phyloP scores from a whole-genome alignment of 2,888 invertebrate genomes.

The Eretmocerus hayati region DNA sequence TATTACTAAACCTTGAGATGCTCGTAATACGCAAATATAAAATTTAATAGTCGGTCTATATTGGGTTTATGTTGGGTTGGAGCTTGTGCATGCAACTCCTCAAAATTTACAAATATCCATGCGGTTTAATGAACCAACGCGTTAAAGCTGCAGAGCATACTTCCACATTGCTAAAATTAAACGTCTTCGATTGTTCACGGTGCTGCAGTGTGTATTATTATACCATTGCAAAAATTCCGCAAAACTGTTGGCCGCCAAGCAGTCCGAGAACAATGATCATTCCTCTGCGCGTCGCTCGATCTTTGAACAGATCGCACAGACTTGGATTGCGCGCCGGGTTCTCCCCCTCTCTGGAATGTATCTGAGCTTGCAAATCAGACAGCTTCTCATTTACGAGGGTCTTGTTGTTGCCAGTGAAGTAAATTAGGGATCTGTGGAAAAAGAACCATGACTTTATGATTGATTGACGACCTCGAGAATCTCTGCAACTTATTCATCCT shows the following conservation, averaged over 20 bases:
- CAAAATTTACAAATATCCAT: no score
- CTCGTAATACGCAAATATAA: no score
- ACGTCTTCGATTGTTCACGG: background rate
- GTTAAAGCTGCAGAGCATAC: no score
- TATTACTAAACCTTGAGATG: no score
- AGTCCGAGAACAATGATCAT: constrained; percentile 42
- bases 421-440: constrained; percentile 38
- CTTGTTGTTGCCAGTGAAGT: constrained; percentile 35
- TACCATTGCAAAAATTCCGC: constrained; percentile 47
- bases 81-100: no score
- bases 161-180: no score
- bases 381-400: constrained; percentile 33
- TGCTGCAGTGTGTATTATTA: constrained; percentile 15
- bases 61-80: no score
- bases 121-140: no score
- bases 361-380: constrained; percentile 28
- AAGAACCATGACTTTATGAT: no score
- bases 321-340: constrained; percentile 20
- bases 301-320: constrained; percentile 41
- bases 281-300: constrained; percentile 40
- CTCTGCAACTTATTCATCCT: no score
- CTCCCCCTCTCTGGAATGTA: constrained; percentile 25
- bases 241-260: constrained; percentile 45
- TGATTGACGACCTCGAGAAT: no score
- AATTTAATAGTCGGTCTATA: no score